Evolutionary conservation across 2,888 invertebrate species (phyloP).

Genomic region (Azorinus chamasolen): DNA sequence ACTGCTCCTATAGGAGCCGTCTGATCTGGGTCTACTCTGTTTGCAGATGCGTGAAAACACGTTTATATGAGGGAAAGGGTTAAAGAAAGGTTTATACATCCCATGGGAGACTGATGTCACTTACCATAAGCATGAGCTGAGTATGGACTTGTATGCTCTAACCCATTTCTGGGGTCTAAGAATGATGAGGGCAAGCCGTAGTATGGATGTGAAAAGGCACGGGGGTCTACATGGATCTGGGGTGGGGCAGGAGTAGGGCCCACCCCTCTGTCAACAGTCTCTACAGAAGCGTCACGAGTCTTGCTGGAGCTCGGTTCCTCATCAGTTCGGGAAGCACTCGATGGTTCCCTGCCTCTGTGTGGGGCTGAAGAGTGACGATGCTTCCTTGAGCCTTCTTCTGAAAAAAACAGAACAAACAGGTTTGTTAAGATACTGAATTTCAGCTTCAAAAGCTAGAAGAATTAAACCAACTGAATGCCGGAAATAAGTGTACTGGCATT

Average conservation of each 20-base stretch:
- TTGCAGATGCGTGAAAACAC: too few relatives aligned
- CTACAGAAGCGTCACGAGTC: slow-evolving; percentile 73
- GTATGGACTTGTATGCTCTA: slow-evolving; percentile 72
- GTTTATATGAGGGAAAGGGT: too few relatives aligned
- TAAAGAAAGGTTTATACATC: too few relatives aligned
- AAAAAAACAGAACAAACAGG: slow-evolving; percentile 18
- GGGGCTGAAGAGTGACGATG: slow-evolving; percentile 35
- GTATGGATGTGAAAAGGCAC: slow-evolving; percentile 57
- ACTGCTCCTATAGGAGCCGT: too few relatives aligned
- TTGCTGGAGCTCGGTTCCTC: slow-evolving; percentile 77
- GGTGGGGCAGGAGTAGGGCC: slow-evolving; percentile 84
- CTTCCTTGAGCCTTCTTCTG: slow-evolving; percentile 57
- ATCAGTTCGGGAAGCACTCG: slow-evolving; percentile 78
- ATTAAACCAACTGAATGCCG: too few relatives aligned
- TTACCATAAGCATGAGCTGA: slow-evolving; percentile 62
- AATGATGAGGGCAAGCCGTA: slow-evolving; percentile 67
- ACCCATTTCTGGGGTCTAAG: slow-evolving; percentile 75
- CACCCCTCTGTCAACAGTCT: slow-evolving; percentile 84
- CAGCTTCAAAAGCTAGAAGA: too few relatives aligned
- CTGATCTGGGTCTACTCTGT: too few relatives aligned
- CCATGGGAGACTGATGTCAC: too few relatives aligned
- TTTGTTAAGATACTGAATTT: too few relatives aligned
- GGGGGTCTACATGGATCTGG: slow-evolving; percentile 73
- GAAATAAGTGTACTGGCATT: too few relatives aligned
- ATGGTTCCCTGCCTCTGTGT: slow-evolving; percentile 74